phyloP scores from a whole-genome alignment of 1,140 invertebrate species.

The Proctacanthus coquilletti region DNA sequence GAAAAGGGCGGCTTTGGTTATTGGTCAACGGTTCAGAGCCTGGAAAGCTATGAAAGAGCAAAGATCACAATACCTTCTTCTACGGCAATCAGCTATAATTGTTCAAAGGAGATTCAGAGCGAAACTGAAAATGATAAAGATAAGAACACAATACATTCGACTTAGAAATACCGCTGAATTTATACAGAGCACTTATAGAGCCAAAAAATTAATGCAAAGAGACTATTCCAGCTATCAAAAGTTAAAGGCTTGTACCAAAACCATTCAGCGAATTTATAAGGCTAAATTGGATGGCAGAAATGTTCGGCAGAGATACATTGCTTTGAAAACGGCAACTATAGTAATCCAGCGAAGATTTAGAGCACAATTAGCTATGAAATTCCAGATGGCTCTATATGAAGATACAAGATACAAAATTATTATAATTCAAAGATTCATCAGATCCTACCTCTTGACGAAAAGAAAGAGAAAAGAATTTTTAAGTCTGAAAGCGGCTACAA shows the following conservation, averaged over 20 bases:
- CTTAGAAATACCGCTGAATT: slow-evolving; percentile 11
- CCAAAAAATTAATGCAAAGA: slow-evolving; percentile 10
- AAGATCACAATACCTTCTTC: slow-evolving; percentile 8
- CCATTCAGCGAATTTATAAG: slow-evolving; percentile 17
- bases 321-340: slow-evolving; percentile 9
- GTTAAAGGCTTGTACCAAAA: slow-evolving; percentile 17
- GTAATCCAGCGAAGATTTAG: slow-evolving; percentile 10
- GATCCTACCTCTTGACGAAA: slow-evolving; percentile 18
- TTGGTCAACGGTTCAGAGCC: too few relatives aligned
- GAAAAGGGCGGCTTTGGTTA: too few relatives aligned
- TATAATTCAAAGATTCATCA: slow-evolving; percentile 17
- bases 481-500: slow-evolving; percentile 4
- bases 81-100: slow-evolving; percentile 9
- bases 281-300: slow-evolving; percentile 19
- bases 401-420: slow-evolving; percentile 8
- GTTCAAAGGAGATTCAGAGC: slow-evolving; percentile 20
- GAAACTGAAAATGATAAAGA: not conserved
- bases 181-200: slow-evolving; percentile 16
- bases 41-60: slow-evolving; percentile 6
- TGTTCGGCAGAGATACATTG: slow-evolving; percentile 8
- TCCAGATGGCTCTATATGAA: slow-evolving; percentile 7
- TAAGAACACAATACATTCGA: slow-evolving; percentile 8
- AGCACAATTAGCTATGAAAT: slow-evolving; percentile 10
- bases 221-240: slow-evolving; percentile 23
- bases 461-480: not conserved